phyloP scores from a whole-genome alignment of 2,888 invertebrate species.

The Platynereis dumerilii region DNA sequence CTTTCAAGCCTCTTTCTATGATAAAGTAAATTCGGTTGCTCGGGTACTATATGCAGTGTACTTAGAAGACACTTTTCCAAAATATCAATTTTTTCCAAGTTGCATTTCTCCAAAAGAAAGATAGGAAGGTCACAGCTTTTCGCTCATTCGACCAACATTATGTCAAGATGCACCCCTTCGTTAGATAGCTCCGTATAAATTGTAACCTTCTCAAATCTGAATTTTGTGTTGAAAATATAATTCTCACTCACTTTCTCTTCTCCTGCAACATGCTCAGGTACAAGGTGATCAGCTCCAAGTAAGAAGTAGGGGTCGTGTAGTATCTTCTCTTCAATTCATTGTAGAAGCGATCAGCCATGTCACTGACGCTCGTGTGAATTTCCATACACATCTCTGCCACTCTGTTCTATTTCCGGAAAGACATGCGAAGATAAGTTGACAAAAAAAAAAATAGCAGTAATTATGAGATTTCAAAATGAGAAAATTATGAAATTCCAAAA shows the following conservation, averaged over 20 bases:
- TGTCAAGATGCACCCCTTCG: no score
- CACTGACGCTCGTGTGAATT: slow-evolving; percentile 80
- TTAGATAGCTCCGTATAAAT: no score
- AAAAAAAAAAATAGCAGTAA: background rate
- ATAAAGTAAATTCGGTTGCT: no score
- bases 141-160: no score
- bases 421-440: background rate
- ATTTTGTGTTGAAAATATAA: no score
- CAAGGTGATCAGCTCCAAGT: slow-evolving; percentile 82
- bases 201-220: no score
- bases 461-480: background rate
- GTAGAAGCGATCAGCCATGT: slow-evolving; percentile 78
- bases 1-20: no score
- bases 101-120: no score
- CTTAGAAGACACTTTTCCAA: no score
- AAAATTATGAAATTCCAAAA: background rate
- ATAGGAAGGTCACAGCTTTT: no score
- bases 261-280: slow-evolving; percentile 75
- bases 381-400: slow-evolving; percentile 74
- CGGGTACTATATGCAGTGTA: no score
- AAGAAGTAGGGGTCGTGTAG: slow-evolving; percentile 91
- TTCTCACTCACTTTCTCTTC: slow-evolving; percentile 76
- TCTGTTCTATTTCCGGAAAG: slow-evolving; percentile 41
- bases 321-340: slow-evolving; percentile 84
- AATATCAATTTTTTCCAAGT: no score